Conservation (phyloP, 2,888 invertebrate genomes). For the Cephalotes varians region DNA sequence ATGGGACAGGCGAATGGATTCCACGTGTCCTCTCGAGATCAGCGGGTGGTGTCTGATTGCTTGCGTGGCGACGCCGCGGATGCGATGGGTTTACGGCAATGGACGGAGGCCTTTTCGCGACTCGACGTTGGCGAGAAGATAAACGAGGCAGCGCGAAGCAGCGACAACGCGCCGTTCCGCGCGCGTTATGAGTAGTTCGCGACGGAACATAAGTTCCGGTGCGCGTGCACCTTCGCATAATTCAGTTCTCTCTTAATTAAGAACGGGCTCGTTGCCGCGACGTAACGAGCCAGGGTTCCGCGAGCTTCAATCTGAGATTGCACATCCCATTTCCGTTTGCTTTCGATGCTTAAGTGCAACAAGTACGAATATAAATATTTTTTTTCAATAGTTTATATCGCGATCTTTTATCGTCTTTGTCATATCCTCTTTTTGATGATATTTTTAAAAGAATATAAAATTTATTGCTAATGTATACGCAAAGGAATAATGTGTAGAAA, state of each 20-base stretch:
- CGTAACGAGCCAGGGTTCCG: constrained; percentile 51
- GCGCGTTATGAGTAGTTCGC: constrained; percentile 41
- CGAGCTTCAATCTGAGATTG: constrained; percentile 27
- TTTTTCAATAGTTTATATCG: neutral
- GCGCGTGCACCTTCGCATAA: constrained; percentile 66
- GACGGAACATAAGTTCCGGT: constrained; percentile 61
- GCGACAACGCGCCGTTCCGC: constrained; percentile 32
- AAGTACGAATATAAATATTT: neutral
- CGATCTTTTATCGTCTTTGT: neutral
- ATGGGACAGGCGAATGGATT: constrained; percentile 20
- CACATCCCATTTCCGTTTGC: constrained; percentile 33
- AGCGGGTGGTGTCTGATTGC: constrained; percentile 49
- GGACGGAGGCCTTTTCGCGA: constrained; percentile 36
- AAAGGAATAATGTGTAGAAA: neutral
- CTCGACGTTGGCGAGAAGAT: constrained; percentile 3
- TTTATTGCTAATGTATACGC: neutral
- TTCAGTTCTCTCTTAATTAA: constrained; percentile 48
- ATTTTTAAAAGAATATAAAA: neutral
- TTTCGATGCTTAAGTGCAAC: neutral
- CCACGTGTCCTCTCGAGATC: constrained; percentile 34
- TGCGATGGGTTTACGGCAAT: neutral
- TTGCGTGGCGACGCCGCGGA: constrained; percentile 27
- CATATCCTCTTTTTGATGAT: neutral
- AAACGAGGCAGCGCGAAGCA: constrained; percentile 20
- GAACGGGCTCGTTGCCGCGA: constrained; percentile 30